These are phyloP conservation scores for Uloborus diversus DNA, from an alignment of 1,140 invertebrate genomes.

Conservation along the genomic window DNA sequence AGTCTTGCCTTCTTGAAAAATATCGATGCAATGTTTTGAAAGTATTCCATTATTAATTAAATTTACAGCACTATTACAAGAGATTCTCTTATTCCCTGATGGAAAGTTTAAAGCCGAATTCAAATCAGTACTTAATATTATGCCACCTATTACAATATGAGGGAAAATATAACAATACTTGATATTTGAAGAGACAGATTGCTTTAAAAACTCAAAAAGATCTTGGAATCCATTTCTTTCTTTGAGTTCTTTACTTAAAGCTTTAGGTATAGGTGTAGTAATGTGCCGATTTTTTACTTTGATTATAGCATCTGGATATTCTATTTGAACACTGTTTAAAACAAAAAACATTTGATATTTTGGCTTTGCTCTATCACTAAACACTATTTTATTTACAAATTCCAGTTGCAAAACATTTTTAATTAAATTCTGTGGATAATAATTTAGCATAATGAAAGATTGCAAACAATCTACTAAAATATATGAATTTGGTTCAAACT, in stretches of 20 bases:
- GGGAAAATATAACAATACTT: conserved; percentile 35
- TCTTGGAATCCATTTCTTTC: conserved; percentile 24
- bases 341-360: conserved; percentile 47
- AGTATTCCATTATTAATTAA: conserved; percentile 11
- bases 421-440: conserved; percentile 21
- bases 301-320: conserved; percentile 7
- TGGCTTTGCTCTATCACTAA: conserved; percentile 21
- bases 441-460: conserved; percentile 22
- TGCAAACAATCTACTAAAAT: conserved; percentile 38
- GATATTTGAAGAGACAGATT: not conserved
- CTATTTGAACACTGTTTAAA: conserved; percentile 27
- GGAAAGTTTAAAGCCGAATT: not conserved
- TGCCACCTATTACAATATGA: conserved; percentile 42
- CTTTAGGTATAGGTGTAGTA: conserved; percentile 5
- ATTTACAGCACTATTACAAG: not conserved
- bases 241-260: conserved; percentile 31
- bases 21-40: not conserved
- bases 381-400: not conserved
- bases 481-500: conserved; percentile 10
- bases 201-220: conserved; percentile 1
- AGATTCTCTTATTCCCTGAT: not conserved
- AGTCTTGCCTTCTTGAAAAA: not conserved
- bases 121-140: conserved; percentile 7
- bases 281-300: not conserved
- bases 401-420: not conserved